Evolutionary conservation across 2,797 vertebrate species (phyloP), one percentile per base, ranked within the genome.

Genomic region (Calcarius lapponicus): DNA sequence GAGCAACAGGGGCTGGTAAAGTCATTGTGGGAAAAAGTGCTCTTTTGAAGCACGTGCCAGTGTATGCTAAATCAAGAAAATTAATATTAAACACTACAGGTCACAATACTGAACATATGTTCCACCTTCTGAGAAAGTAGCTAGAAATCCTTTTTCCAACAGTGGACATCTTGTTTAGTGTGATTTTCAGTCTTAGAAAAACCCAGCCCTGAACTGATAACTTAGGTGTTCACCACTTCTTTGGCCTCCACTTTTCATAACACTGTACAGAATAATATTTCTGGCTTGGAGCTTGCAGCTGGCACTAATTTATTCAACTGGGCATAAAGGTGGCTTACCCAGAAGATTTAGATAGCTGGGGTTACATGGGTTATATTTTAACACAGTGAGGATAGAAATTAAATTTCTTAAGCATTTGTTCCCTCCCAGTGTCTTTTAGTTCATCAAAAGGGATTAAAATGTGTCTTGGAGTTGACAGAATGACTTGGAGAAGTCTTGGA

Each of bases 1-100:
- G 86, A 94, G 79, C 76, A 93, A 91, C 66, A 54, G 76, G 73
- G 78, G n/a, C 73, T 92, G 81, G 80, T 64, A 71, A 89, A 91
- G n/a, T 28, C 66, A 54, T 88, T 70, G 80, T 90, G 67, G 60
- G 58, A 1, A 43, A 79, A 71, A 89, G 48, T 10, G 45, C 4
- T 62, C 47, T 94, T 94, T 93, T 88, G 92, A 95, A 93, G 50
- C 64, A 66, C 80, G 62, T 82, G 76, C 82, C 76, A 93, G 60
- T 7, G 13, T 84, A 40, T 60, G 51, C 40, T 84, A 64, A 90
- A 50, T 57, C 36, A 93, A 56, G 40, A 58, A 80, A 93, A 91
- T 92, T 56, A 94, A 93, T 93, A 81, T 92, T 88, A 47, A 96
- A 86, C 40, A 64, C n/a, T 84, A 6, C 53, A 92, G 82, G 76